Conservation (phyloP, 1,140 invertebrate genomes). For the Drosophila parabipectinata region DNA sequence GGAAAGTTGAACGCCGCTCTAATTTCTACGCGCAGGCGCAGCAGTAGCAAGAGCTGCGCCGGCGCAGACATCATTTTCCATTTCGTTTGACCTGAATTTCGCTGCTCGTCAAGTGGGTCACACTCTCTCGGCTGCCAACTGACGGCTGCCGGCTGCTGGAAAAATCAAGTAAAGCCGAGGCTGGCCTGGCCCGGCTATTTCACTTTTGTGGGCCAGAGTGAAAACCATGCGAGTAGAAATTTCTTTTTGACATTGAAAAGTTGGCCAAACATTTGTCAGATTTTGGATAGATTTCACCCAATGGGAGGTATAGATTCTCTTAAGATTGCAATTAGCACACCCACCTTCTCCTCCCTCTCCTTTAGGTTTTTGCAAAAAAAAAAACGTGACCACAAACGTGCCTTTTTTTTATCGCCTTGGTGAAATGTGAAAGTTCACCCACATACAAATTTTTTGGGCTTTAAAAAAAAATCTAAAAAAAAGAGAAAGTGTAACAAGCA, state of each 20-base stretch:
- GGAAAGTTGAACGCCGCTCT: conserved; percentile 72
- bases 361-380: conserved; percentile 15
- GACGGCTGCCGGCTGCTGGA: conserved; percentile 41
- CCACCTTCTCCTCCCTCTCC: conserved; percentile 3
- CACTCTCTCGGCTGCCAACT: conserved; percentile 21
- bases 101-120: conserved; percentile 69
- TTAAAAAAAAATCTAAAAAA: conserved; percentile 56
- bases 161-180: conserved; percentile 32
- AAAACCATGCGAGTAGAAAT: conserved; percentile 62
- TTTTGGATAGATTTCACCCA: conserved; percentile 2
- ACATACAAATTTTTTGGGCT: conserved; percentile 67
- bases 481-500: conserved; percentile 77
- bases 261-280: conserved; percentile 56
- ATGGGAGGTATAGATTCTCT: conserved; percentile 19
- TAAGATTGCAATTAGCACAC: conserved; percentile 39
- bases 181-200: conserved; percentile 1
- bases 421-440: conserved; percentile 81
- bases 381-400: conserved; percentile 78
- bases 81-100: conserved; percentile 83
- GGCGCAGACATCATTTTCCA: conserved; percentile 74
- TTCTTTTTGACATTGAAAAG: conserved; percentile 77
- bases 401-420: conserved; percentile 30
- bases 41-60: conserved; percentile 10
- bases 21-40: conserved; percentile 73
- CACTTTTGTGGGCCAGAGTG: conserved; percentile 74